Evolutionary conservation across 2,888 invertebrate species (phyloP).

Genomic region (Leucozona laternaria): DNA sequence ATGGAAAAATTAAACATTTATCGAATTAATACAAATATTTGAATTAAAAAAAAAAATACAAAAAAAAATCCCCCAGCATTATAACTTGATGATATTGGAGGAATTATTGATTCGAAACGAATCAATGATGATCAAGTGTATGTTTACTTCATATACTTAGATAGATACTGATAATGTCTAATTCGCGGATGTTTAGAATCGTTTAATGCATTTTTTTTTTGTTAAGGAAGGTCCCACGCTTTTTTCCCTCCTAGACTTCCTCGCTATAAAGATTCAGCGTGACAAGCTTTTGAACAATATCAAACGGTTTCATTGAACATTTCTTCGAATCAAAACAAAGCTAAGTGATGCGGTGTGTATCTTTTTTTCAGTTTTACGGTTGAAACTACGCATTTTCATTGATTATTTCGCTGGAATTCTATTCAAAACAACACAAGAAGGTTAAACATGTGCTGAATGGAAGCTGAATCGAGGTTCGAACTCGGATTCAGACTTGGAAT

Average conservation of each 20-base stretch:
- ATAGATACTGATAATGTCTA: no score
- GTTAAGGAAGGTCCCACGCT: slow-evolving; percentile 22
- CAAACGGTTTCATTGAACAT: slow-evolving; percentile 20
- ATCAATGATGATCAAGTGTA: slow-evolving; percentile 57
- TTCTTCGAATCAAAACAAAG: slow-evolving; percentile 59
- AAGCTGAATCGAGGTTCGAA: slow-evolving; percentile 6
- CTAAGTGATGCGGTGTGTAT: neutral
- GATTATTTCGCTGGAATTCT: slow-evolving; percentile 68
- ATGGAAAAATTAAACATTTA: slow-evolving; percentile 66
- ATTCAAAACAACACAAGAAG: slow-evolving; percentile 20
- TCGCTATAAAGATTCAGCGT: neutral
- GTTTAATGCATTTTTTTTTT: neutral
- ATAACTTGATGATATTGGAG: slow-evolving; percentile 6
- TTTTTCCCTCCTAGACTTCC: slow-evolving; percentile 4
- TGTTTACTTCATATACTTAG: no score
- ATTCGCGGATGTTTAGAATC: slow-evolving; percentile 34
- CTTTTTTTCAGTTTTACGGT: neutral
- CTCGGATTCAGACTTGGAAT: slow-evolving; percentile 30
- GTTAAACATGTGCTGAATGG: slow-evolving; percentile 32
- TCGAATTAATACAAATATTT: slow-evolving; percentile 64
- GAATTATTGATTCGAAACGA: slow-evolving; percentile 61
- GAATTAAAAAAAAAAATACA: slow-evolving; percentile 44
- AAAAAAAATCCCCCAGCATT: neutral
- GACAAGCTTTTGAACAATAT: neutral
- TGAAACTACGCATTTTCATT: slow-evolving; percentile 42